phyloP scores from a whole-genome alignment of 2,888 invertebrate species.

The Drosophila affinis region DNA sequence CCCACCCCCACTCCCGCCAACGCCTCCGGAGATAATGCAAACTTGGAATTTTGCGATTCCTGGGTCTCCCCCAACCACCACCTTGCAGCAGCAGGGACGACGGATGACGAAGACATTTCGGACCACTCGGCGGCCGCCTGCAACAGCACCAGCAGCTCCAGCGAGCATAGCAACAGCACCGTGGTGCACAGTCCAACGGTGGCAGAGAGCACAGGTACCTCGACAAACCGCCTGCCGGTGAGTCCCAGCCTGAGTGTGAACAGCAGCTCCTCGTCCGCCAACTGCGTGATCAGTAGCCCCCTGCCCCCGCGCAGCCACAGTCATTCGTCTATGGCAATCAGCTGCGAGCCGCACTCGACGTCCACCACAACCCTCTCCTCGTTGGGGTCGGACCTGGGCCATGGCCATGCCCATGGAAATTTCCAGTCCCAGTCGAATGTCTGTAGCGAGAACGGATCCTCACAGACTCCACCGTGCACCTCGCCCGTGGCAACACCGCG shows the following conservation, averaged over 20 bases:
- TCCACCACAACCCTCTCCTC: conserved; percentile 49
- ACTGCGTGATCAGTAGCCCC: conserved; percentile 12
- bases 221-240: conserved; percentile 1
- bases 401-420: conserved; percentile 36
- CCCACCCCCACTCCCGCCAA: background rate
- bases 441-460: conserved; percentile 18
- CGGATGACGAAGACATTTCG: conserved; percentile 80
- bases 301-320: background rate
- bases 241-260: conserved; percentile 79
- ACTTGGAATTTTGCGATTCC: conserved; percentile 45
- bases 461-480: conserved; percentile 47
- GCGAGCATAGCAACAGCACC: conserved; percentile 82
- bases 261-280: conserved; percentile 59
- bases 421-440: background rate
- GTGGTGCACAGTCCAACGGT: conserved; percentile 79
- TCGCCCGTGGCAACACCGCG: conserved; percentile 45
- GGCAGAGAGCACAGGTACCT: conserved; percentile 18
- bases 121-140: conserved; percentile 81
- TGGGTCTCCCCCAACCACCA: conserved; percentile 48
- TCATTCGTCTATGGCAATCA: conserved; percentile 41
- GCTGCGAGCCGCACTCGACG: conserved; percentile 46
- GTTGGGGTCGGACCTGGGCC: conserved; percentile 55
- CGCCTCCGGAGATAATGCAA: conserved; percentile 70
- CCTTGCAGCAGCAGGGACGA: conserved; percentile 22
- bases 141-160: conserved; percentile 82